Evolutionary conservation across 2,113 vertebrate species (phyloP).

Genomic region (Gila orcuttii): DNA sequence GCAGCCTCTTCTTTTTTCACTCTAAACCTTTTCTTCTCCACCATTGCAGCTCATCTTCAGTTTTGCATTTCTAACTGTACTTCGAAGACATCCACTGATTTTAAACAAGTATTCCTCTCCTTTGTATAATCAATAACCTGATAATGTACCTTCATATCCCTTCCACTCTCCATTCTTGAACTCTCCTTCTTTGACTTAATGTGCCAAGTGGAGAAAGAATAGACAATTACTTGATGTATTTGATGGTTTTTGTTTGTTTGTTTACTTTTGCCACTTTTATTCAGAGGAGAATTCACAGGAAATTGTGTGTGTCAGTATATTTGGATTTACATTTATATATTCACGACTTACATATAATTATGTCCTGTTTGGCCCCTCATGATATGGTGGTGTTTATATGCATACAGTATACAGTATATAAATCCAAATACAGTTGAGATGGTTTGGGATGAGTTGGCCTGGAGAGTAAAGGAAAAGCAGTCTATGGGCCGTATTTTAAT

Average conservation of each 20-base stretch:
- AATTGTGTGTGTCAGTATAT: no score
- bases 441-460: no score
- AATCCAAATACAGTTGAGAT: no score
- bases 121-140: neutral
- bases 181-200: neutral
- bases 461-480: no score
- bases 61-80: neutral
- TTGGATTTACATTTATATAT: no score
- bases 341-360: no score
- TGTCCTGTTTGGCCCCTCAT: no score
- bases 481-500: no score
- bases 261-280: neutral
- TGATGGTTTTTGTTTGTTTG: neutral
- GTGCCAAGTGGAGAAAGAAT: neutral
- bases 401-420: no score
- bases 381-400: no score
- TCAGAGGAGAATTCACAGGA: neutral
- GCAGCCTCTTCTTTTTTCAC: neutral
- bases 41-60: neutral
- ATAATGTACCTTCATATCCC: constrained; percentile 1
- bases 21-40: neutral
- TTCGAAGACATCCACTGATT: constrained; percentile 9
- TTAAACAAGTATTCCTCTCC: neutral
- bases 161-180: neutral
- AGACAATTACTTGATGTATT: neutral